Evolutionary conservation across 2,113 vertebrate species (phyloP).

Genomic region (Cyanocitta stelleri): DNA sequence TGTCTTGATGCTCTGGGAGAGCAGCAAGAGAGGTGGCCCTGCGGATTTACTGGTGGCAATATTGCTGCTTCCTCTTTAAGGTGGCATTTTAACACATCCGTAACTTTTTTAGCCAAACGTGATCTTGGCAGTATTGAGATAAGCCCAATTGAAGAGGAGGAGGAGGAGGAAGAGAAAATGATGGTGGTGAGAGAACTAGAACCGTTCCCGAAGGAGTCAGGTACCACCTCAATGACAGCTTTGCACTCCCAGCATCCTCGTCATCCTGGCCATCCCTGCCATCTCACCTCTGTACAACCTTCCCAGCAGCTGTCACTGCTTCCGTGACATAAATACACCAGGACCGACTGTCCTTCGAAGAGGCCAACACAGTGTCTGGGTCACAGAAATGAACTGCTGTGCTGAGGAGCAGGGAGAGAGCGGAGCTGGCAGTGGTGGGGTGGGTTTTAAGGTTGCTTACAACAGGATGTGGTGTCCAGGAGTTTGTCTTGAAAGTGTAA

Average conservation of each 20-base stretch:
- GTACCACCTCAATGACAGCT: not conserved
- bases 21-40: not conserved
- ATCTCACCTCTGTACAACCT: not conserved
- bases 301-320: not conserved
- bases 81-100: slow-evolving; percentile 2
- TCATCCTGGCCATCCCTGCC: not conserved
- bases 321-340: not conserved
- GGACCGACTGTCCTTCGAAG: not conserved
- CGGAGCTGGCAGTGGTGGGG: not conserved
- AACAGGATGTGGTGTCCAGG: not conserved
- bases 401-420: not conserved
- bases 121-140: slow-evolving; percentile 45
- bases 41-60: not conserved
- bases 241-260: not conserved
- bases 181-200: slow-evolving; percentile 32
- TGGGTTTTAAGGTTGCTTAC: not conserved
- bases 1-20: not conserved
- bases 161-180: slow-evolving; percentile 23
- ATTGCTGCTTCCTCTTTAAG: not conserved
- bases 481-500: not conserved
- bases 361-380: not conserved
- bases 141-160: slow-evolving; percentile 42
- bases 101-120: slow-evolving; percentile 53
- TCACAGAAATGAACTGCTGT: not conserved
- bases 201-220: not conserved